Conservation (phyloP, 2,888 invertebrate genomes). For the Amphipoea lucens region DNA sequence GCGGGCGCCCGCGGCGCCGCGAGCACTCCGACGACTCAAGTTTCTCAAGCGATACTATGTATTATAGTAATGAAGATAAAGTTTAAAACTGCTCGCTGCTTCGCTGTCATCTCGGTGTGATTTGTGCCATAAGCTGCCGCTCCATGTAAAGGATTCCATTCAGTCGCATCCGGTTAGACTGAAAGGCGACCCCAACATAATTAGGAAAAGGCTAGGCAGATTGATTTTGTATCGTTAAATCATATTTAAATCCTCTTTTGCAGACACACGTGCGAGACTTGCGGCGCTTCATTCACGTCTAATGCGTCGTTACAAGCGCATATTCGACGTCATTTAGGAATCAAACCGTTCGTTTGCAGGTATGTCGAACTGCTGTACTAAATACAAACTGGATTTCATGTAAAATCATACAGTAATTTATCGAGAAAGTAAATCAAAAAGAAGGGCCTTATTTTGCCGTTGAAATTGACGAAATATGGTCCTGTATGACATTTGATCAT, state of each 20-base stretch:
- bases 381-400: neutral
- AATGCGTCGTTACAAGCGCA: slow-evolving; percentile 89
- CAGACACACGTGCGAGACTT: slow-evolving; percentile 88
- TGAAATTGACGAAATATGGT: neutral
- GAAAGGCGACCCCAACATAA: neutral
- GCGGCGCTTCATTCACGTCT: slow-evolving; percentile 87
- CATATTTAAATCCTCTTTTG: slow-evolving; percentile 25
- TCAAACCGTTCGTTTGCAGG: slow-evolving; percentile 90
- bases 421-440: neutral
- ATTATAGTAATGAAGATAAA: no score
- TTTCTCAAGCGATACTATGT: no score
- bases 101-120: no score
- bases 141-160: neutral
- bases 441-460: neutral
- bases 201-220: neutral
- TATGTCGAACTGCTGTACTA: slow-evolving; percentile 64
- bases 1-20: no score
- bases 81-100: no score
- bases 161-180: neutral
- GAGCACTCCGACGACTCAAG: no score
- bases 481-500: neutral
- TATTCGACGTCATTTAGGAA: slow-evolving; percentile 87
- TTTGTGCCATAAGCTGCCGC: neutral
- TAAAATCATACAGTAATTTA: neutral
- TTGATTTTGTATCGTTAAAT: neutral